Percentiles rank a stretch among this genome's conserved stretches.
Evolutionary conservation across 1,140 invertebrate genomes (phyloP).

Genomic region (Diplogasteroides magnus): DNA sequence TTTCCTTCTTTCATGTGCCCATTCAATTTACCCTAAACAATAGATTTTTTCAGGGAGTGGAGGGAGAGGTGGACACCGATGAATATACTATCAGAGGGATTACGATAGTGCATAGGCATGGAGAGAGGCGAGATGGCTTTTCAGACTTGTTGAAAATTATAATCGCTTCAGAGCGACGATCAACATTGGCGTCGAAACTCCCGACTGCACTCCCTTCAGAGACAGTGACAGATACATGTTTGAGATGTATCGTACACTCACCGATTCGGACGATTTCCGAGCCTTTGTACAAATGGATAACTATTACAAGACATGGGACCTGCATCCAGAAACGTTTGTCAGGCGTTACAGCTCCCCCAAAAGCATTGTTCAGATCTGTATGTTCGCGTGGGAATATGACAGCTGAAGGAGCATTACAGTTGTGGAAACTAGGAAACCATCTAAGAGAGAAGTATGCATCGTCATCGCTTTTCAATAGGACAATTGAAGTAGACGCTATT

Average conservation of each 20-base stretch:
- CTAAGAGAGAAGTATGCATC: constrained; percentile 6
- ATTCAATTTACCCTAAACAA: too few species aligned
- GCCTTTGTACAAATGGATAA: constrained; percentile 20
- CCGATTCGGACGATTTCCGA: constrained; percentile 13
- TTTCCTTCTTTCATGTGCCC: too few species aligned
- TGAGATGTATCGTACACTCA: not conserved
- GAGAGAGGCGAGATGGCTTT: constrained; percentile 10
- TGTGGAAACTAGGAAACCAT: constrained; percentile 10
- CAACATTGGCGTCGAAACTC: too few species aligned
- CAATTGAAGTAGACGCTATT: not conserved
- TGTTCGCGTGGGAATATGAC: constrained; percentile 18
- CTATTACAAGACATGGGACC: constrained; percentile 6
- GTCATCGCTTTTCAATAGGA: constrained; percentile 6
- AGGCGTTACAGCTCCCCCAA: not conserved
- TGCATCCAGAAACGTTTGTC: constrained; percentile 11
- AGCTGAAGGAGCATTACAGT: constrained; percentile 20
- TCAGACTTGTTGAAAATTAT: too few species aligned
- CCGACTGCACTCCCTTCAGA: constrained; percentile 16
- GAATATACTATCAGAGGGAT: constrained; percentile 15
- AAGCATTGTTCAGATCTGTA: constrained; percentile 13
- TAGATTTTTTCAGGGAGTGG: not conserved
- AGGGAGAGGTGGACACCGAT: constrained; percentile 14
- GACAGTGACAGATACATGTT: constrained; percentile 20
- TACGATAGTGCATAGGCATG: constrained; percentile 18
- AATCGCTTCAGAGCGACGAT: too few species aligned